Percentiles rank a stretch among this genome's conserved stretches.
Conservation (phyloP, 2,888 invertebrate species). For the Hydroisotoma schaefferi region DNA sequence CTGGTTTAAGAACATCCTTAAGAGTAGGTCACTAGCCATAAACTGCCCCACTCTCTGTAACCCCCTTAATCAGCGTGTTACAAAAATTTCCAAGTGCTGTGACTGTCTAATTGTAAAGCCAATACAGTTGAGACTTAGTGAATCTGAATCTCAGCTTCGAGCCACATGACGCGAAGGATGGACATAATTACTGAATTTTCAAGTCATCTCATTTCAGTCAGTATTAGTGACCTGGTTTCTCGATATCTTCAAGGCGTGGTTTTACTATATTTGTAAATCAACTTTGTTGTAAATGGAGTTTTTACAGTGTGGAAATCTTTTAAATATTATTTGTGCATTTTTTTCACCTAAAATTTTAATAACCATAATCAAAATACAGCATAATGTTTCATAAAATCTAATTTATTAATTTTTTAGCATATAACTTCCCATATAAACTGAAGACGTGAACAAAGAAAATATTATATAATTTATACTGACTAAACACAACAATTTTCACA, state of each 20-base stretch:
- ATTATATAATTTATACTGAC: too few species aligned
- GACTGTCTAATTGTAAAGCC: too few species aligned
- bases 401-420: neutral
- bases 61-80: too few species aligned
- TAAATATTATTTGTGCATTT: slow-evolving; percentile 11
- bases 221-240: slow-evolving; percentile 20
- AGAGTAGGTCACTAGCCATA: too few species aligned
- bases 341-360: slow-evolving; percentile 10
- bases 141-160: slow-evolving; percentile 14
- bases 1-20: too few species aligned
- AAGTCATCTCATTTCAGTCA: slow-evolving; percentile 18
- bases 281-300: slow-evolving; percentile 6
- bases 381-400: slow-evolving; percentile 5
- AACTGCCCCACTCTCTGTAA: too few species aligned
- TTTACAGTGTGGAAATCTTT: slow-evolving; percentile 13
- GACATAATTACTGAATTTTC: slow-evolving; percentile 13
- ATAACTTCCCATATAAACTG: too few species aligned
- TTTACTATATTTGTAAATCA: slow-evolving; percentile 14
- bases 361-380: slow-evolving; percentile 8
- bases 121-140: too few species aligned
- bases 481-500: too few species aligned
- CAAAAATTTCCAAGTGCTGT: too few species aligned
- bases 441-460: too few species aligned
- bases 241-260: slow-evolving; percentile 10
- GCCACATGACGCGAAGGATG: slow-evolving; percentile 10